Conservation (phyloP, 2,797 vertebrate species). For the Limnodromus scolopaceus region DNA sequence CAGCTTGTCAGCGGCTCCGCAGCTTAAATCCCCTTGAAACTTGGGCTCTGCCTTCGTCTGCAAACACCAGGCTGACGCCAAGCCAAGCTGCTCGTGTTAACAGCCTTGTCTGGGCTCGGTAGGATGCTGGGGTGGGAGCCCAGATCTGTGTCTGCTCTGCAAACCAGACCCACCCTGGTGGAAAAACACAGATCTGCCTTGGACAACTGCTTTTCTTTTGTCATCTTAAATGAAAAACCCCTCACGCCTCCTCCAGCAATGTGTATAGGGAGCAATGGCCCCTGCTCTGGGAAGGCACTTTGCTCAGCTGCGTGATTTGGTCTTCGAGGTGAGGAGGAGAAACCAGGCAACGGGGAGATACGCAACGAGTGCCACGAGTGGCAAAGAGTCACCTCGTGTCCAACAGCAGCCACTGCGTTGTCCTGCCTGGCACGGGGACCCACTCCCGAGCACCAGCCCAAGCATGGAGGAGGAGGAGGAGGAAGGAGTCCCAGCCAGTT, state of each 20-base stretch:
- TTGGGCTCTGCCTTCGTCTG: not conserved
- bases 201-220: not conserved
- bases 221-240: not conserved
- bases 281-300: not conserved
- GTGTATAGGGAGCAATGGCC: not conserved
- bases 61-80: not conserved
- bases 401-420: not conserved
- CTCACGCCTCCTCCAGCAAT: accelerated
- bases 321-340: not conserved
- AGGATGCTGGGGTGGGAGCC: not conserved
- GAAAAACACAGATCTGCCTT: not conserved
- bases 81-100: not conserved
- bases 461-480: not conserved
- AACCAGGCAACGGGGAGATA: not conserved
- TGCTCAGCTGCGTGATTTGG: not conserved
- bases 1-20: not conserved
- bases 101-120: not conserved
- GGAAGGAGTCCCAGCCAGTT: not conserved
- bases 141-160: not conserved
- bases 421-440: not conserved
- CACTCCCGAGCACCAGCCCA: not conserved
- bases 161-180: not conserved
- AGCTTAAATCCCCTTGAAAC: not conserved
- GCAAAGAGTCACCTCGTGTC: not conserved
- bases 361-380: accelerated